Percentiles rank a stretch among this genome's conserved stretches.
phyloP scores from a whole-genome alignment of 2,797 vertebrate genomes.

The Ctenochaetus hawaiiensis region DNA sequence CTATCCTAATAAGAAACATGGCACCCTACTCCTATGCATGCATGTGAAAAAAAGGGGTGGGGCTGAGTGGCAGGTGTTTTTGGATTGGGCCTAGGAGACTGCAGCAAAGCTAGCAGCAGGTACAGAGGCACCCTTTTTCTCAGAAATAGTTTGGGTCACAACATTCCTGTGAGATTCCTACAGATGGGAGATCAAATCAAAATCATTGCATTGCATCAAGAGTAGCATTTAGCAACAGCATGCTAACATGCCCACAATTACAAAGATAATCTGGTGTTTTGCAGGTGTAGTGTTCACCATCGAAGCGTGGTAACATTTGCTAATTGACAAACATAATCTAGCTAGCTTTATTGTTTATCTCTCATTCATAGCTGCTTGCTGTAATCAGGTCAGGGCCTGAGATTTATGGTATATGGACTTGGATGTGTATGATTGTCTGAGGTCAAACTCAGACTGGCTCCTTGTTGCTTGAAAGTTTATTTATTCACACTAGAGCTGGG shows the following conservation, averaged over 20 bases:
- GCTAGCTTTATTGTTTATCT: slow-evolving; percentile 21
- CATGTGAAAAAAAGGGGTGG: too few relatives aligned
- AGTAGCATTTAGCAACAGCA: not conserved
- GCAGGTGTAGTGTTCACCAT: not conserved
- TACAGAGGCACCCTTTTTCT: too few relatives aligned
- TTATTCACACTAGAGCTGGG: slow-evolving; percentile 19
- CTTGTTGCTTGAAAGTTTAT: slow-evolving; percentile 33
- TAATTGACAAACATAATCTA: not conserved
- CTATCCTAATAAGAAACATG: too few relatives aligned
- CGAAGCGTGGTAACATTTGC: too few relatives aligned
- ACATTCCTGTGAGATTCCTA: too few relatives aligned
- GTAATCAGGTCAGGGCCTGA: slow-evolving; percentile 33
- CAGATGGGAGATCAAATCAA: too few relatives aligned
- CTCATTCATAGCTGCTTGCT: slow-evolving; percentile 27
- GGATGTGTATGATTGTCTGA: not conserved
- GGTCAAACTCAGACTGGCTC: slow-evolving; percentile 9
- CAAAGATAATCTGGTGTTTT: not conserved
- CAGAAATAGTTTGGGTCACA: too few relatives aligned
- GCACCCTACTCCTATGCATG: too few relatives aligned
- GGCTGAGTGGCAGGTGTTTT: too few relatives aligned
- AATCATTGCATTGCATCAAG: too few relatives aligned
- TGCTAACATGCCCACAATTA: not conserved
- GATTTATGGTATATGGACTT: not conserved
- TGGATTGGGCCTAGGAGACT: not conserved
- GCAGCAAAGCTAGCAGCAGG: not conserved